phyloP scores from a whole-genome alignment of 2,113 vertebrate species.

The Thinocorus orbignyianus region DNA sequence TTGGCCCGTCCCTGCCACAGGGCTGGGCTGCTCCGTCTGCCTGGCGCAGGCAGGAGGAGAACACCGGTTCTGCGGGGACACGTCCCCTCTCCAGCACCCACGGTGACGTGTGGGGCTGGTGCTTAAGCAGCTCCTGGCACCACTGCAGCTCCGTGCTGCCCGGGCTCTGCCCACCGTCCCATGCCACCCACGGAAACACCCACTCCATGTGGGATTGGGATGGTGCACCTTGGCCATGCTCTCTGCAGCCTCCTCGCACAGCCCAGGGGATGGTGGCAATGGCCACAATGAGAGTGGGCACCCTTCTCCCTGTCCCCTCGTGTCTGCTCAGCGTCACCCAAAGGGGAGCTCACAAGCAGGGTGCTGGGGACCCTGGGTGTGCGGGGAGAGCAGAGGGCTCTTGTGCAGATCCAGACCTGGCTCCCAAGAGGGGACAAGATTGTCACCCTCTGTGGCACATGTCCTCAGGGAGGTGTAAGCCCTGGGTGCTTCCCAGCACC shows the following conservation, averaged over 20 bases:
- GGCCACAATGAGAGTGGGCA: fast-evolving
- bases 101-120: fast-evolving
- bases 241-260: fast-evolving
- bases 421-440: background rate
- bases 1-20: background rate
- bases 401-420: background rate
- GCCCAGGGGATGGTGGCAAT: background rate
- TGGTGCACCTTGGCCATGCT: fast-evolving
- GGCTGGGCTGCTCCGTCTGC: background rate
- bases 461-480: background rate
- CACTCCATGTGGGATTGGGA: fast-evolving
- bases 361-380: background rate
- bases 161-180: background rate
- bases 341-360: background rate
- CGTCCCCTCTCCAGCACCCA: fast-evolving
- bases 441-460: background rate
- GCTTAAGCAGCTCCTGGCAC: background rate
- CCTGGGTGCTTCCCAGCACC: background rate
- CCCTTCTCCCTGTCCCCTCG: background rate
- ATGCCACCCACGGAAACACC: background rate
- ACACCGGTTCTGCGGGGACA: background rate
- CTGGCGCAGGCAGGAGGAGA: background rate
- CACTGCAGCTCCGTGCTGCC: background rate
- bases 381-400: background rate
- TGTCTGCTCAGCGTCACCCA: background rate